Base-by-base conservation (phyloP, 2,797 vertebrate species). In the Pangasius krempfi region DNA sequence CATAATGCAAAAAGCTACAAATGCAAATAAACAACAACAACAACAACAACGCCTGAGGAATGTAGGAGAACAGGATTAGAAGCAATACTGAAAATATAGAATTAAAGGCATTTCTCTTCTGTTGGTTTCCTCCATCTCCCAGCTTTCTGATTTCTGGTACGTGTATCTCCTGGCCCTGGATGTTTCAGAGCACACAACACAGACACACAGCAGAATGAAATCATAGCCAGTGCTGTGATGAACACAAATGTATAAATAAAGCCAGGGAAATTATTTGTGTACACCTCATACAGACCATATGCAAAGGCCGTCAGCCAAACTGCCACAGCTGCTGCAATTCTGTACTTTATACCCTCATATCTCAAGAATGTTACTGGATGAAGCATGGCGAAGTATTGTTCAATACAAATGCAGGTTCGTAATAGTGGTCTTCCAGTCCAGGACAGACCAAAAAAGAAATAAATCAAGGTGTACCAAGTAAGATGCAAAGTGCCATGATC, bases 81-180 rank as follows among this genome's bases (percentile, higher is more conserved):
- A 52, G 16, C 68, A 87, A 60, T 20, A 40, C 86, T 14, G 68
- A 20, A 60, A 27, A 87, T 66, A 90, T 86, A 0, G 30, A 81
- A 60, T 22, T 84, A 37, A 90, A 92, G 1, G 91, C 86, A 44
- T 84, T 89, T 18, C 12, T 80, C 1, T 91, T 91, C 76, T 89
- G 90, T 60, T 84, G 83, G 86, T 92, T 91, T n/a, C 60, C 83
- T 68, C 25, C 58, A 66, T 86, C 30, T 85, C 37, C 14, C 87
- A 4, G 56, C 20, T 27, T 25, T 81, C 47, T 81, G 40, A 0
- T 37, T 64, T 37, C 1, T 66, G 16, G 1, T 52, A 20, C 40
- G 72, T 47, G 25, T n/a, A 50, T 79, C 58, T 86, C 73, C 58
- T 54, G 75, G 86, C 12, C 86, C 81, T 72, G 87, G 89, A 0